These are phyloP conservation scores for Pomatorhinus ruficollis DNA, from an alignment of 2,113 vertebrate species.

Conservation along the genomic window DNA sequence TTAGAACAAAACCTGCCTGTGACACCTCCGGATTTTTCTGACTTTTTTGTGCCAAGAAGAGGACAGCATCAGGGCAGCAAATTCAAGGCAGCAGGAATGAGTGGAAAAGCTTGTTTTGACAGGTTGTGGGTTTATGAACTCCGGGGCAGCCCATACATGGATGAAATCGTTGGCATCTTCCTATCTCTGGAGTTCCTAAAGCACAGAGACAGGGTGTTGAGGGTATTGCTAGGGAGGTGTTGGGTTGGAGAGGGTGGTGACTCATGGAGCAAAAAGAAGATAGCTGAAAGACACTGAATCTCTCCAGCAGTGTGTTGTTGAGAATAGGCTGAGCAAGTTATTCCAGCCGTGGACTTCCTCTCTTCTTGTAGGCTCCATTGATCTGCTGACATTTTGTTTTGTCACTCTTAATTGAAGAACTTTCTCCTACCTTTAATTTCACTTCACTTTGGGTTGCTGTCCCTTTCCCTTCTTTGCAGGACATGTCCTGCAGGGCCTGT, in stretches of 20 bases:
- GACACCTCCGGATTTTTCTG: neutral
- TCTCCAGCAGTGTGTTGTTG: neutral
- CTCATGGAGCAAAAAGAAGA: neutral
- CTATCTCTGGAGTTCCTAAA: neutral
- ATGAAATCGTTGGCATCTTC: neutral
- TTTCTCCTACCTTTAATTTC: neutral
- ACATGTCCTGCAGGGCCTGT: neutral
- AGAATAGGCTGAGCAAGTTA: neutral
- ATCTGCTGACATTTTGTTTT: neutral
- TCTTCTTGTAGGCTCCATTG: neutral
- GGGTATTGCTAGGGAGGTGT: neutral
- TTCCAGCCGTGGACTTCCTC: neutral
- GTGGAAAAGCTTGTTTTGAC: neutral
- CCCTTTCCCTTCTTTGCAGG: rapidly evolving
- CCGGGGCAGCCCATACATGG: neutral
- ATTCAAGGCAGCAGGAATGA: neutral
- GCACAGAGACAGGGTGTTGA: neutral
- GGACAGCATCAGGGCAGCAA: neutral
- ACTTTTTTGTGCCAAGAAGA: neutral
- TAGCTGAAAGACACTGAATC: neutral
- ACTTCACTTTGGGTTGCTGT: neutral
- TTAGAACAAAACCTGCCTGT: constrained; percentile 3
- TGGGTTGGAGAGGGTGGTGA: neutral
- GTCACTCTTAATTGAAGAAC: neutral
- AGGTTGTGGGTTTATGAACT: neutral